phyloP scores from a whole-genome alignment of 2,888 invertebrate genomes.

The Andrena haemorrhoa region DNA sequence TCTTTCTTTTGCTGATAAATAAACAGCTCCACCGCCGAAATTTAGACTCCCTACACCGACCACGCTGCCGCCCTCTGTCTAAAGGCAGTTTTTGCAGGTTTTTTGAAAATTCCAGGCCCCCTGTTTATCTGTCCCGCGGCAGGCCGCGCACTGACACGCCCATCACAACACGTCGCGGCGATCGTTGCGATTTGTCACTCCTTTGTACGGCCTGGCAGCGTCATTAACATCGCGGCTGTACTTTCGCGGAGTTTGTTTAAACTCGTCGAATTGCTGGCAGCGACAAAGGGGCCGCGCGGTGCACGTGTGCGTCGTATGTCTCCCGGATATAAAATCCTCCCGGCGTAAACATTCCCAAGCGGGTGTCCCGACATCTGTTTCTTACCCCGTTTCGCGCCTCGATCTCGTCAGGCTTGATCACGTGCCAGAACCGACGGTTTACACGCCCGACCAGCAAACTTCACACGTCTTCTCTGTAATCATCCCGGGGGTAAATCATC shows the following conservation, averaged over 20 bases:
- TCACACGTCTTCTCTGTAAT: slow-evolving; percentile 2
- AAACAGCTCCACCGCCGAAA: neutral
- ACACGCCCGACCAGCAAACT: slow-evolving; percentile 6
- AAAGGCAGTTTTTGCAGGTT: neutral
- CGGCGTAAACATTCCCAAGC: slow-evolving; percentile 74
- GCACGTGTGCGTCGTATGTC: slow-evolving; percentile 73
- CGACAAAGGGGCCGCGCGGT: slow-evolving; percentile 56
- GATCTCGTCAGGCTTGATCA: slow-evolving; percentile 58
- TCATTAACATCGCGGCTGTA: slow-evolving; percentile 61
- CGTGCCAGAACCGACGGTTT: slow-evolving; percentile 64
- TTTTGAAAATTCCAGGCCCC: neutral
- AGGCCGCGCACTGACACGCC: slow-evolving; percentile 24
- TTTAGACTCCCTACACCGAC: neutral
- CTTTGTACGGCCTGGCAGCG: slow-evolving; percentile 56
- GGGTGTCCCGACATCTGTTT: slow-evolving; percentile 68
- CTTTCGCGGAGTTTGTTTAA: slow-evolving; percentile 68
- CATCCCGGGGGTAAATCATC: slow-evolving; percentile 43
- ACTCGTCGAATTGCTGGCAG: slow-evolving; percentile 63
- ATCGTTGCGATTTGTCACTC: slow-evolving; percentile 68
- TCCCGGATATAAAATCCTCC: slow-evolving; percentile 65
- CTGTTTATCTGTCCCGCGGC: neutral
- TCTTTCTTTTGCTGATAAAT: neutral
- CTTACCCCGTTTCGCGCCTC: slow-evolving; percentile 53
- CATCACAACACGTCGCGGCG: slow-evolving; percentile 58
- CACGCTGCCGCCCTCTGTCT: neutral